Percentiles rank a stretch among this genome's conserved stretches.
Evolutionary conservation across 2,113 vertebrate species (phyloP).

Genomic region (Himantopus leucocephalus): DNA sequence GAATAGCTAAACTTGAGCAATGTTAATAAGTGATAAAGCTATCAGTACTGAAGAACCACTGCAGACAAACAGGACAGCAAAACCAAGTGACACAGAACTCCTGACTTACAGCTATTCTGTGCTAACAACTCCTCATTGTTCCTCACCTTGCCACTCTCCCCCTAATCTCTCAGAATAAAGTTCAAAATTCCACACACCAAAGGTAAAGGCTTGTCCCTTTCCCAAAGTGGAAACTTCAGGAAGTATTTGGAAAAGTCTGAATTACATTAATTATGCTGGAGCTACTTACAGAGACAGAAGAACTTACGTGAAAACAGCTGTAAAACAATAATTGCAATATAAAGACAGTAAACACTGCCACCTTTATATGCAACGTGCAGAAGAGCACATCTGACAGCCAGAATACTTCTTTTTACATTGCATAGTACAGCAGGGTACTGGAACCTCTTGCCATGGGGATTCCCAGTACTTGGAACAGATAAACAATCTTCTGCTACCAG

Average conservation of each 20-base stretch:
- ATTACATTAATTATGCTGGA: neutral
- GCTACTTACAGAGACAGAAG: neutral
- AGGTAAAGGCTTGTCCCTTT: neutral
- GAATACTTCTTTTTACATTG: neutral
- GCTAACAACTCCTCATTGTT: neutral
- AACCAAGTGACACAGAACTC: neutral
- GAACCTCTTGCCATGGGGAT: neutral
- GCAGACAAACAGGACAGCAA: neutral
- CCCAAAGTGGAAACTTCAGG: neutral
- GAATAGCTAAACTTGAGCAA: neutral
- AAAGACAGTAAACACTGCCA: neutral
- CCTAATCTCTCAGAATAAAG: neutral
- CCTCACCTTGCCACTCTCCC: neutral
- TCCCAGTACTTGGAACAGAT: neutral
- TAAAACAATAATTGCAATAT: neutral
- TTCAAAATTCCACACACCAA: neutral
- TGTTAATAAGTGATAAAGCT: neutral
- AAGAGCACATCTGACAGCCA: neutral
- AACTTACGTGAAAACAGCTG: neutral
- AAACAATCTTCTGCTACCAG: neutral
- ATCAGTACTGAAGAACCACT: neutral
- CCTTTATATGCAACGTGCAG: neutral
- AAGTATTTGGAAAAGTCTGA: neutral
- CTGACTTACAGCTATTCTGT: neutral
- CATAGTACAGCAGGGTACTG: neutral